A percentile compares a stretch with the other conserved stretches of the same genome.
Evolutionary conservation across 2,797 vertebrate genomes (phyloP).

Genomic region (Galagoides demidoff): DNA sequence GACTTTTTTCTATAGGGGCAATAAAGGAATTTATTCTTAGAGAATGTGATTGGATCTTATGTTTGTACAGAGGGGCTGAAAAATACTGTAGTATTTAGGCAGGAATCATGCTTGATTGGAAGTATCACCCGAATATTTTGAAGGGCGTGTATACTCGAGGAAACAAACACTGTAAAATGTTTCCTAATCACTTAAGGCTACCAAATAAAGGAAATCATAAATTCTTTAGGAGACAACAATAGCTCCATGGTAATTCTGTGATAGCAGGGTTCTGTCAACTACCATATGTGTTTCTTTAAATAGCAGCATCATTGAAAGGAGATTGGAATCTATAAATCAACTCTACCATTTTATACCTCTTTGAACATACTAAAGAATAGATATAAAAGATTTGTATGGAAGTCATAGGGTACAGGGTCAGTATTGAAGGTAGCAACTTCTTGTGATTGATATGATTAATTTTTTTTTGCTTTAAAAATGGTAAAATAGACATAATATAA

Average conservation of each 20-base stretch:
- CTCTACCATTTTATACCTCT: slow-evolving; percentile 6
- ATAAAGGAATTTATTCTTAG: not conserved
- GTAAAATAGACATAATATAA: not conserved
- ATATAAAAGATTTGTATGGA: not conserved
- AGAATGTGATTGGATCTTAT: not conserved
- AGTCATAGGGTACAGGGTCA: not conserved
- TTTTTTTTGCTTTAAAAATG: not conserved
- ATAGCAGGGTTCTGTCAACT: not conserved
- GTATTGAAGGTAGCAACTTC: not conserved
- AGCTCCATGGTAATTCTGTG: not conserved
- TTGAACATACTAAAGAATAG: not conserved
- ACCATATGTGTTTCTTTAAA: slow-evolving; percentile 25
- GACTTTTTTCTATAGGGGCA: not conserved
- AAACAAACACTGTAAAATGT: not conserved
- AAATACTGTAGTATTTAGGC: not conserved
- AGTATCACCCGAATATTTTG: not conserved
- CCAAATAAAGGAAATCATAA: slow-evolving; percentile 28
- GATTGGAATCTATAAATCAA: not conserved
- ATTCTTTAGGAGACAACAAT: not conserved
- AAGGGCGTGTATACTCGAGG: not conserved
- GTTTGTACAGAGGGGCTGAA: not conserved
- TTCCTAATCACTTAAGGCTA: not conserved
- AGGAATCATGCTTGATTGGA: not conserved
- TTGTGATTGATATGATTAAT: not conserved
- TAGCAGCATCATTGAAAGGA: not conserved